These are phyloP conservation scores for Apantesis nais DNA, from an alignment of 2,888 invertebrate genomes.

Conservation along the genomic window DNA sequence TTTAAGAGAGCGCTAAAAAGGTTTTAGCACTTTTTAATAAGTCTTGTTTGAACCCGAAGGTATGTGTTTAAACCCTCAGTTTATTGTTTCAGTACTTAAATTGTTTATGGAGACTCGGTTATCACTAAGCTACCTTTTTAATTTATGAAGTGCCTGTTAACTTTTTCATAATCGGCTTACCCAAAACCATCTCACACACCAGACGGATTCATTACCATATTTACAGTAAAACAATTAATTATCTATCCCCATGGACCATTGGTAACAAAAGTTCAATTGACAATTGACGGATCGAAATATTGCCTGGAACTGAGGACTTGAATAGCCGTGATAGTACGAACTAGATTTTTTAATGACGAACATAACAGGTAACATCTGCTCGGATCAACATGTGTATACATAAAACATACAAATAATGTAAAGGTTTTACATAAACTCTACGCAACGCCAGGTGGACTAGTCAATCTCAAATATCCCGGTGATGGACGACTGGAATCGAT, in stretches of 20 bases:
- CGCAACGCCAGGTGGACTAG: no score
- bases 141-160: constrained; percentile 12
- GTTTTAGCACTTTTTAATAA: no score
- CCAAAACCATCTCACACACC: background rate
- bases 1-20: no score
- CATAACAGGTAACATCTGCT: no score
- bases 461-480: no score
- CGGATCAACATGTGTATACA: no score
- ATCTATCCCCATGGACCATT: background rate
- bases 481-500: no score
- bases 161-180: constrained; percentile 5
- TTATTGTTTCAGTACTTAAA: constrained; percentile 10
- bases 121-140: constrained; percentile 18
- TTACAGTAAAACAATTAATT: background rate
- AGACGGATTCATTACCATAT: background rate
- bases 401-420: no score
- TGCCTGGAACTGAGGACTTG: background rate
- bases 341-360: no score
- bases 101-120: constrained; percentile 11
- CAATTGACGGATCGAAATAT: no score
- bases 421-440: no score
- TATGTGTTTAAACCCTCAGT: background rate
- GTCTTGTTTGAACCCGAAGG: no score
- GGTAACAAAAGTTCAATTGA: background rate
- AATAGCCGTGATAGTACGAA: background rate